A percentile compares a stretch with the other conserved stretches of the same genome.
Conservation (phyloP, 2,797 vertebrate genomes). For the Naso thynnoides region DNA sequence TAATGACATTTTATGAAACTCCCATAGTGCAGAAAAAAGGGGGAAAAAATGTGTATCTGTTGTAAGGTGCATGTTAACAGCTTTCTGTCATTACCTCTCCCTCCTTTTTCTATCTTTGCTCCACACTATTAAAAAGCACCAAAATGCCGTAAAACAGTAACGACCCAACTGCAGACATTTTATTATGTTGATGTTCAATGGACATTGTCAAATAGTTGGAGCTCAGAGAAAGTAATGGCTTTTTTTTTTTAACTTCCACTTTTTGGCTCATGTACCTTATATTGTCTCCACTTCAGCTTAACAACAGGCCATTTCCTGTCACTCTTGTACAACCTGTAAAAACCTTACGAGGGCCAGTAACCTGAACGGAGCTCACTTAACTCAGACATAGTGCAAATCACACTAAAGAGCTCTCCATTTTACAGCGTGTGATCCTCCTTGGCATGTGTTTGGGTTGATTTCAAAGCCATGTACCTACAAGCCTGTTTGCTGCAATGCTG, state of each 20-base stretch:
- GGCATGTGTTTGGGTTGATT: background rate
- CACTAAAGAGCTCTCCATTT: slow-evolving; percentile 15
- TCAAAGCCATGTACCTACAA: background rate
- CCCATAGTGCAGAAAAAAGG: slow-evolving; percentile 13
- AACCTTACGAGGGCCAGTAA: slow-evolving; percentile 48
- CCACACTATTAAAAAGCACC: slow-evolving; percentile 8
- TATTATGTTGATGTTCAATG: slow-evolving; percentile 54
- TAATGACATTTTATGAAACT: slow-evolving; percentile 22
- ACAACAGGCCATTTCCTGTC: slow-evolving; percentile 48
- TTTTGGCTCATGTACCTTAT: slow-evolving; percentile 33
- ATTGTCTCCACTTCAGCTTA: slow-evolving; percentile 17
- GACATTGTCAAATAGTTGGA: slow-evolving; percentile 44
- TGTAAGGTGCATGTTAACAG: background rate
- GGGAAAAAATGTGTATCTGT: slow-evolving; percentile 2
- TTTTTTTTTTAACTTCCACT: slow-evolving; percentile 11
- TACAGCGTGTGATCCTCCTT: background rate
- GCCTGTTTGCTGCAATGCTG: background rate
- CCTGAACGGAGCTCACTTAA: slow-evolving; percentile 43
- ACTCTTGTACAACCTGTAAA: slow-evolving; percentile 44
- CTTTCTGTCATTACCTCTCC: background rate
- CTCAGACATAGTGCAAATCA: slow-evolving; percentile 26
- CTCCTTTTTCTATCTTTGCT: background rate
- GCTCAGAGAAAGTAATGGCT: slow-evolving; percentile 29
- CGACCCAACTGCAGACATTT: slow-evolving; percentile 23
- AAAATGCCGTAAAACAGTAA: slow-evolving; percentile 41